These are phyloP conservation scores for Podargus strigoides DNA, from an alignment of 2,797 vertebrate genomes.

Conservation along the genomic window DNA sequence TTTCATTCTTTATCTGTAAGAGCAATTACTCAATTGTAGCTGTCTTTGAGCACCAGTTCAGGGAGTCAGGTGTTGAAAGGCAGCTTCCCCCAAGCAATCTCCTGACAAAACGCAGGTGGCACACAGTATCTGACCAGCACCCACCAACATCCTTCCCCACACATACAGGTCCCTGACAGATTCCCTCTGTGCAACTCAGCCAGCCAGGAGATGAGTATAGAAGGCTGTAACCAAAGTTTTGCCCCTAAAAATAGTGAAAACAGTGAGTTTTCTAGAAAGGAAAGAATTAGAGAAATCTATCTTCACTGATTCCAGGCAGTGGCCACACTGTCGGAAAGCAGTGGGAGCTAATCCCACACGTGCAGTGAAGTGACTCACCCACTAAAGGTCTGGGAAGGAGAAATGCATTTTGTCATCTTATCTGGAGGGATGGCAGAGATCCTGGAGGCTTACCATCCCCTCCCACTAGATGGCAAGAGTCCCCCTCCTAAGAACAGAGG, in stretches of 20 bases:
- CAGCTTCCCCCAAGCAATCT: background rate
- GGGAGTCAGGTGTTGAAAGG: background rate
- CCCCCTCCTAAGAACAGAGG: background rate
- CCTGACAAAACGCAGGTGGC: background rate
- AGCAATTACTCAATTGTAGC: background rate
- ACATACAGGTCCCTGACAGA: accelerated
- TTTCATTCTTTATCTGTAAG: background rate
- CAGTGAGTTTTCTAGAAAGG: background rate
- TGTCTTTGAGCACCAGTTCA: background rate
- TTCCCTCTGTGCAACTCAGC: background rate
- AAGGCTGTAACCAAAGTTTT: background rate
- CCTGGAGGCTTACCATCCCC: background rate
- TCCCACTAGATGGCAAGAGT: conserved; percentile 20
- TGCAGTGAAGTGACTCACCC: accelerated
- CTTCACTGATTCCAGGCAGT: accelerated
- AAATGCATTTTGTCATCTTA: accelerated
- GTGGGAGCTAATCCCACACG: accelerated
- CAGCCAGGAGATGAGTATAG: accelerated
- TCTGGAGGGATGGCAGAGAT: background rate
- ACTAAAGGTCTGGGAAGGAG: background rate
- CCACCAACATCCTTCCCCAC: background rate
- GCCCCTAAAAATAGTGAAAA: accelerated
- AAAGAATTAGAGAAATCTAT: background rate
- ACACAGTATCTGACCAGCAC: background rate
- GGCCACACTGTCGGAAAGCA: background rate